Evolutionary conservation across 2,113 vertebrate genomes (phyloP), one percentile per base, ranked within the genome.

Genomic region (Lepisosteus oculatus): DNA sequence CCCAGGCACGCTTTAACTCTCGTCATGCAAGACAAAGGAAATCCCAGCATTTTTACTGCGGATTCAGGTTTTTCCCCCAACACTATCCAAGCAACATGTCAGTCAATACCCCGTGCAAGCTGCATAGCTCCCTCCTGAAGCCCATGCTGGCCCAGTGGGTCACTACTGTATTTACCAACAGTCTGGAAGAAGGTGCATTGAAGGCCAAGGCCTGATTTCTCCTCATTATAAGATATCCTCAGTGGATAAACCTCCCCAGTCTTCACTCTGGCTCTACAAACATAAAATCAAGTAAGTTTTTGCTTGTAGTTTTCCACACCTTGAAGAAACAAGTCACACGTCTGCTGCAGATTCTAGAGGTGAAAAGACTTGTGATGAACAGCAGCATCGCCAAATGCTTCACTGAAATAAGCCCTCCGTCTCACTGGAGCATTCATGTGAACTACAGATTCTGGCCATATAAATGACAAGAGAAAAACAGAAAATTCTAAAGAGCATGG

Each of bases 221-320:
- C 85, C 85, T 90, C 91, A 87, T 94, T 94, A 98, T 90, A 97
- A 95, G 92, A 96, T 88, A 90, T 98, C 95, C 88, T 98, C 95
- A 93, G 93, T 86, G 72, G 88, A 94, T 89, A 97, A 95, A 95
- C 95, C 94, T 87, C 95, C 94, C 95, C 95, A 98, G 93, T 98
- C 96, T 92, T 97, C 96, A 90, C 87, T 95, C 92, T 95, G 96
- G 93, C 90, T 96, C 95, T 97, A 96, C 66, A 87, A 93, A 94
- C 87, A 93, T 79, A 97, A 94, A 95, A 92, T 86, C 89, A 90
- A 92, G 90, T 86, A 76, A 76, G 14, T 17, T 14, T 57, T 51
- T n/a, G 9, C 29, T 4, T 69, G 42, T 65, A 2, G 42, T 15
- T 6, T 13, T 59, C 9, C 12, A 13, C n/a, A n/a, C 4, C 12